Evolutionary conservation across 92 coral and sea anemone genomes (phyloP).

Genomic region (Zoanthus gigantus): DNA sequence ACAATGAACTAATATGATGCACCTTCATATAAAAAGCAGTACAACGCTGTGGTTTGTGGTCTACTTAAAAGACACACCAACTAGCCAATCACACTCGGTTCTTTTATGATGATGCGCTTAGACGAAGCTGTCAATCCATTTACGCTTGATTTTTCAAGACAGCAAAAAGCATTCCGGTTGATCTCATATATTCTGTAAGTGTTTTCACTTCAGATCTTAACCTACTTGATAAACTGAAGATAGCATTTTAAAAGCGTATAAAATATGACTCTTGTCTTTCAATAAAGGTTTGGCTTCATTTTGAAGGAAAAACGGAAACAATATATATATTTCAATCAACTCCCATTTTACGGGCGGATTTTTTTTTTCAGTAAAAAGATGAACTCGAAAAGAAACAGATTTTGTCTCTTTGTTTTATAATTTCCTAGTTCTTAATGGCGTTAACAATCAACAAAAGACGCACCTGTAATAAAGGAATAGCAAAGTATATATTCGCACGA

Average conservation of each 20-base stretch:
- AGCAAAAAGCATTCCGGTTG: neutral
- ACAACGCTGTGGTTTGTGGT: conserved; percentile 25
- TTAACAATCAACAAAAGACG: neutral
- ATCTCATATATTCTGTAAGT: neutral
- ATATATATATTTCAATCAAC: neutral
- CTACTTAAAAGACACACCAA: neutral
- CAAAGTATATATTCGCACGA: neutral
- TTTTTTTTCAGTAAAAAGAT: neutral
- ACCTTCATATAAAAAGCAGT: neutral
- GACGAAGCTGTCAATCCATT: conserved; percentile 4
- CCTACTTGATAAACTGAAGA: neutral
- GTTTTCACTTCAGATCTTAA: neutral
- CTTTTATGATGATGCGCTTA: neutral
- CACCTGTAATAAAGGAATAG: neutral
- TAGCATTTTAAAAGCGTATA: neutral
- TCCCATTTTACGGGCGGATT: neutral
- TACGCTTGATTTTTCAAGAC: neutral
- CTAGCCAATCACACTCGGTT: neutral
- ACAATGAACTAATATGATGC: neutral
- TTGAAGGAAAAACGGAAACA: neutral
- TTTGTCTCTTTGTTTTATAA: neutral
- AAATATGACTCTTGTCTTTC: neutral
- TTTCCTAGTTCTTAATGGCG: neutral
- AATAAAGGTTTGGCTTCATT: neutral
- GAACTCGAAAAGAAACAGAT: neutral